Conservation (phyloP, 2,888 invertebrate species). For the Digitonthophagus gazella region DNA sequence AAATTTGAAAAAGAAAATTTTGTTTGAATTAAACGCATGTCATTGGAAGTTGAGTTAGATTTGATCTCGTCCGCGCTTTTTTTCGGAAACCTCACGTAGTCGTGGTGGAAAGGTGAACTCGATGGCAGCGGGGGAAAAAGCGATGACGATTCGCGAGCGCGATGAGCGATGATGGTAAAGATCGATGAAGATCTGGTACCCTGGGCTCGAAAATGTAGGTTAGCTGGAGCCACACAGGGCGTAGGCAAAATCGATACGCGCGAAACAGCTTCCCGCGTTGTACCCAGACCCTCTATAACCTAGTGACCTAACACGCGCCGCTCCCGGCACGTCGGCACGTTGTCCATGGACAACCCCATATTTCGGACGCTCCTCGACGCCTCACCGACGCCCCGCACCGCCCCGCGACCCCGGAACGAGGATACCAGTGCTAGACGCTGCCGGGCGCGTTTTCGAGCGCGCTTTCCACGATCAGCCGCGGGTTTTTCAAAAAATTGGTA, state of each 20-base stretch:
- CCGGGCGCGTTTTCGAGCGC: background rate
- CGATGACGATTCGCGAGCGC: constrained; percentile 27
- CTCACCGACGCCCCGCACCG: constrained; percentile 1
- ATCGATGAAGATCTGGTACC: constrained; percentile 33
- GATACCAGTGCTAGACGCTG: background rate
- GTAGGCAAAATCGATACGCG: constrained; percentile 38
- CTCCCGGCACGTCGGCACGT: constrained; percentile 32
- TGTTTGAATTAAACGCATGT: background rate
- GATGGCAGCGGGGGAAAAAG: constrained; percentile 23
- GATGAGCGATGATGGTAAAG: constrained; percentile 39
- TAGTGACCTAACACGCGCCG: constrained; percentile 38
- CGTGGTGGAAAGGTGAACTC: constrained; percentile 29
- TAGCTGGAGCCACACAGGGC: constrained; percentile 46
- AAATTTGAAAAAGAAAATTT: background rate
- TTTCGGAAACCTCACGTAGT: background rate
- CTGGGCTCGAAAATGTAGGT: constrained; percentile 51
- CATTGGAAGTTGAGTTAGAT: background rate
- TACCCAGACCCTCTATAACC: constrained; percentile 36
- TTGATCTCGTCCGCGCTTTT: background rate
- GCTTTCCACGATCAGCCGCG: background rate
- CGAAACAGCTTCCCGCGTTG: constrained; percentile 37
- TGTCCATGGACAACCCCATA: constrained; percentile 17
- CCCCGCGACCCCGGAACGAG: background rate
- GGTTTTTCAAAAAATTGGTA: background rate
- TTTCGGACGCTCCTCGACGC: background rate